Evolutionary conservation across 2,888 invertebrate species (phyloP).

Genomic region (Hedya salicella): DNA sequence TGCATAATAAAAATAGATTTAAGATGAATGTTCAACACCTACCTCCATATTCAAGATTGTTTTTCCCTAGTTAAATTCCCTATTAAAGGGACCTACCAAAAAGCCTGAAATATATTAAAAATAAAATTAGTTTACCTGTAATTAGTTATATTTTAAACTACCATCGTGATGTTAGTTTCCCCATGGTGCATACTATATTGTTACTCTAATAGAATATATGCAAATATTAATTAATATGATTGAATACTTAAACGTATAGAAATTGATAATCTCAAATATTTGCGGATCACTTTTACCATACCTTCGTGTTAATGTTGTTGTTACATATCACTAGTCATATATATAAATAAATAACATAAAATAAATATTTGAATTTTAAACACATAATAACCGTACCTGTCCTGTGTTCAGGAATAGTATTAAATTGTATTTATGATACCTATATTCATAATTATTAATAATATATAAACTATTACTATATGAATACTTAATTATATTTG

Average conservation of each 20-base stretch:
- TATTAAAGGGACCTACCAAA: conserved; percentile 72
- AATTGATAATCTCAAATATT: conserved; percentile 51
- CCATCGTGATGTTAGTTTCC: conserved; percentile 51
- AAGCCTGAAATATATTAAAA: conserved; percentile 70
- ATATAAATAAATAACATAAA: conserved; percentile 56
- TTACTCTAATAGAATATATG: conserved; percentile 49
- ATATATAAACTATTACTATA: conserved; percentile 39
- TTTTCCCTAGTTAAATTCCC: conserved; percentile 55
- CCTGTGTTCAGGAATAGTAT: conserved; percentile 81
- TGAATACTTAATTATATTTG: conserved; percentile 48
- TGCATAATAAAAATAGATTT: conserved; percentile 64
- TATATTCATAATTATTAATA: conserved; percentile 44
- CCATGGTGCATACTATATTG: conserved; percentile 72
- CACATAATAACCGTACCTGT: conserved; percentile 78
- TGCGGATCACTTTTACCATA: conserved; percentile 67
- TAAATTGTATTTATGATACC: conserved; percentile 56
- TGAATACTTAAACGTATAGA: conserved; percentile 39
- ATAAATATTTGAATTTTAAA: conserved; percentile 62
- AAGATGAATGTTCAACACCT: conserved; percentile 65
- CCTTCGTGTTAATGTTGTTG: conserved; percentile 75
- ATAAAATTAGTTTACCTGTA: conserved; percentile 55
- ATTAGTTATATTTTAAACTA: conserved; percentile 54
- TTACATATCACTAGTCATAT: conserved; percentile 84
- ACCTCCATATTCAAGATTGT: conserved; percentile 72
- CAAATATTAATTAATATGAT: conserved; percentile 43